Evolutionary conservation across 2,888 invertebrate genomes (phyloP).

Genomic region (Noctua janthe): DNA sequence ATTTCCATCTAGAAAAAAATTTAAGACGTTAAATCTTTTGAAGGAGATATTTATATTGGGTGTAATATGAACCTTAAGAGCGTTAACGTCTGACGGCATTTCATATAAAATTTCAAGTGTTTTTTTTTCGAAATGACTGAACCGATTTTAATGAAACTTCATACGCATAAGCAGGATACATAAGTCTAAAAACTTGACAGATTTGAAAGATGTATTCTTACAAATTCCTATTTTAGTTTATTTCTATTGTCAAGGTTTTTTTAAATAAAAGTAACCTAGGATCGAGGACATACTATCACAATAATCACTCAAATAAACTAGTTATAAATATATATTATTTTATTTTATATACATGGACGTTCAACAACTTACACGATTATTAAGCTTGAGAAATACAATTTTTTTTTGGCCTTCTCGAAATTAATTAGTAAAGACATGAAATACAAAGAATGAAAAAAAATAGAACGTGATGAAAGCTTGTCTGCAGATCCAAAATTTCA

Average conservation of each 20-base stretch:
- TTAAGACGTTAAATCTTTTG: not conserved
- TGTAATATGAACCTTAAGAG: not conserved
- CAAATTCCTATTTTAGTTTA: not conserved
- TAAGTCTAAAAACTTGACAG: no score
- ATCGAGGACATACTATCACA: not conserved
- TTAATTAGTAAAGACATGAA: not conserved
- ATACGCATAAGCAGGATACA: no score
- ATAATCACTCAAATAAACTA: not conserved
- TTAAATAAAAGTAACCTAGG: not conserved
- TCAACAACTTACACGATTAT: no score
- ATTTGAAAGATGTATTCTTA: no score
- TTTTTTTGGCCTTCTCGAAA: not conserved
- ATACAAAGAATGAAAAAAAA: not conserved
- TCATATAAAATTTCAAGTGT: no score
- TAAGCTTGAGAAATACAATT: no score
- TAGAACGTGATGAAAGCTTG: not conserved
- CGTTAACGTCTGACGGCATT: no score
- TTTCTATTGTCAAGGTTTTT: not conserved
- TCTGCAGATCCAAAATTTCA: not conserved
- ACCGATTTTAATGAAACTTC: no score
- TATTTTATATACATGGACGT: not conserved
- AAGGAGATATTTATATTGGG: not conserved
- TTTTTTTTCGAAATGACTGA: no score
- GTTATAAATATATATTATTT: not conserved
- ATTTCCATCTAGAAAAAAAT: conserved; percentile 74